Conservation (phyloP, 2,113 vertebrate genomes). For the Rhinoptilus africanus region DNA sequence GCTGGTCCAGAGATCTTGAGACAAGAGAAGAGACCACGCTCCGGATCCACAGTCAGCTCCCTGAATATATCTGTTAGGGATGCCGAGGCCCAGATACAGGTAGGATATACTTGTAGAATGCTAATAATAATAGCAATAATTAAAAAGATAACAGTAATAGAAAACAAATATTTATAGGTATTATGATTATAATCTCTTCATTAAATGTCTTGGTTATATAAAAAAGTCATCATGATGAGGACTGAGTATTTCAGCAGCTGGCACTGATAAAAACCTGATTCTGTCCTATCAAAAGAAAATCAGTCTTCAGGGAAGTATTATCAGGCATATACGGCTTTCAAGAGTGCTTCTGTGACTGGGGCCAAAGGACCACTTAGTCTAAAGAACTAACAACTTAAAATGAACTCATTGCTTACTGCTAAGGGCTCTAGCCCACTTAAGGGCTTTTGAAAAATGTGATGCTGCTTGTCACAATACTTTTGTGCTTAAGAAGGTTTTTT, state of each 20-base stretch:
- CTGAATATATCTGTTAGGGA: conserved; percentile 87
- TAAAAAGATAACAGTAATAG: no score
- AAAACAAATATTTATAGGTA: no score
- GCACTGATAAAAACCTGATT: not conserved
- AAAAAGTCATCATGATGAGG: not conserved
- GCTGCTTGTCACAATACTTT: not conserved
- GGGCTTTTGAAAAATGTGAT: not conserved
- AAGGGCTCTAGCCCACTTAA: not conserved
- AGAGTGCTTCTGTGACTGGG: not conserved
- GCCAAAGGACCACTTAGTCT: not conserved
- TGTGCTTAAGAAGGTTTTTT: not conserved
- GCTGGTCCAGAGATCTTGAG: conserved; percentile 91
- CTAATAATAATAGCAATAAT: not conserved
- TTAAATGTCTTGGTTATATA: not conserved
- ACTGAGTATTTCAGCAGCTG: not conserved
- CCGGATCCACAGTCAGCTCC: conserved; percentile 89
- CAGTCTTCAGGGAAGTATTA: not conserved
- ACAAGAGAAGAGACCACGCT: conserved; percentile 89
- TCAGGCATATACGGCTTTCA: not conserved
- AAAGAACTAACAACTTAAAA: not conserved
- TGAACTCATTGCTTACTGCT: not conserved
- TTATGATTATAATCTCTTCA: not conserved
- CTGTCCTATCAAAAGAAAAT: not conserved
- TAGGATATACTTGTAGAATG: conserved; percentile 31
- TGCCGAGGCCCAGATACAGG: conserved; percentile 95